Conservation (phyloP, 1,140 invertebrate species). For the Drosophila gunungcola region DNA sequence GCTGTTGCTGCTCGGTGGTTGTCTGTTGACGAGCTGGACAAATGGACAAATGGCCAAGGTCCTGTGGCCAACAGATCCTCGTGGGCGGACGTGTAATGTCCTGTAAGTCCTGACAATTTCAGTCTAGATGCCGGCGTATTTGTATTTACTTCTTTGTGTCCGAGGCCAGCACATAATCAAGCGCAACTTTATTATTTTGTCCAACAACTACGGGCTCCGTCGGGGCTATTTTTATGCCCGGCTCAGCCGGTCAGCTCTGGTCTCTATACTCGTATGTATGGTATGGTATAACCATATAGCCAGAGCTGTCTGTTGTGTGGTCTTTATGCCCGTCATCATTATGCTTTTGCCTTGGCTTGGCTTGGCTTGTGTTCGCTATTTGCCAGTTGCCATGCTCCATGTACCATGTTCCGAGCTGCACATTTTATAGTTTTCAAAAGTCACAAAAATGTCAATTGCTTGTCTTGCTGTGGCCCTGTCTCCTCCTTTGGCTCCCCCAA, state of each 20-base stretch:
- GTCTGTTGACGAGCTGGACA: constrained; percentile 57
- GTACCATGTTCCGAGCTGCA: constrained; percentile 57
- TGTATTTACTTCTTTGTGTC: constrained; percentile 68
- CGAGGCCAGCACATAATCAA: constrained; percentile 69
- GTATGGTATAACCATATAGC: constrained; percentile 18
- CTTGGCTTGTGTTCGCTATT: constrained; percentile 27
- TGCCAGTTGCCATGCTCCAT: constrained; percentile 8
- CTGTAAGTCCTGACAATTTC: constrained; percentile 80
- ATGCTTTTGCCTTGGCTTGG: constrained; percentile 48
- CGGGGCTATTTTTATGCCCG: constrained; percentile 33
- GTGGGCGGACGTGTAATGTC: constrained; percentile 74
- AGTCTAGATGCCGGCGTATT: constrained; percentile 74
- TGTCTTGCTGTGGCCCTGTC: constrained; percentile 42
- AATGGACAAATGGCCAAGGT: constrained; percentile 66
- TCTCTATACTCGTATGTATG: background rate
- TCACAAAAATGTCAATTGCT: constrained; percentile 82
- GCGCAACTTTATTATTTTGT: constrained; percentile 78
- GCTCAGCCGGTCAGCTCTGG: background rate
- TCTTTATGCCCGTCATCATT: constrained; percentile 73
- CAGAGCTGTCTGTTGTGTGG: constrained; percentile 48
- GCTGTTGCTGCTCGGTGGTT: constrained; percentile 8
- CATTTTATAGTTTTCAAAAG: constrained; percentile 83
- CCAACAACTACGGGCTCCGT: constrained; percentile 32
- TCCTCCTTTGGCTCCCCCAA: constrained; percentile 24
- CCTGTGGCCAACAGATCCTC: constrained; percentile 42